Base-by-base conservation (phyloP, 2,113 vertebrate genomes). In the Callospermophilus lateralis region DNA sequence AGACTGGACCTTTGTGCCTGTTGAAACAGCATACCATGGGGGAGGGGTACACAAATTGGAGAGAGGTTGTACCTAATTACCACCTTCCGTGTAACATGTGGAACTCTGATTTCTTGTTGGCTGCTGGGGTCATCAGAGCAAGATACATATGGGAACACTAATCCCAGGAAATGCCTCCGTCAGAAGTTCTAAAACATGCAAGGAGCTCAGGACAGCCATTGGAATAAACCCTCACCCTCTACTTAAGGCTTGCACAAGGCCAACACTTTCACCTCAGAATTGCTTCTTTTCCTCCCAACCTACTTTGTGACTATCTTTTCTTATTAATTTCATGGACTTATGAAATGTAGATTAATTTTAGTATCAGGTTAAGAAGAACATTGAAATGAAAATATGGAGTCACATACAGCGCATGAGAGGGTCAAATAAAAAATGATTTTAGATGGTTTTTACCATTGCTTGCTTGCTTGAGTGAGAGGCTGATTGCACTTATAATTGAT, bases 291-390 rank as follows among this genome's bases (percentile, higher is more conserved):
- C 37, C 39, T 68, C 3, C 28, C 79, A 88, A 17, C n/a, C 17
- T 26, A 84, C 7, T 51, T 86, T 51, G 48, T 51, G 48, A 51
- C 37, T 55, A 48, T 30, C 65, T n/a, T 67, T 34, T 58, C 51
- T 76, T 80, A 58, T 74, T 58, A 85, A 65, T 85, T 79, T 87
- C 67, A 53, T 48, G 8, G 12, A 5, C n/a, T 94, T 84, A 78
- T 61, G 16, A 92, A 92, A 81, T 78, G 20, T 53, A 96, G 92
- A 81, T 93, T 95, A 95, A 84, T 77, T 87, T 84, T 51, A 91
- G 30, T 37, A 84, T 79, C 37, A 84, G 26, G 48, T 79, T 93
- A 84, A 89, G 42, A 74, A 95, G 89, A 92, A 79, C 76, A 87
- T 19, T 12, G 8, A 68, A 67, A 90, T 63, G 13, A 84, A 90